Evolutionary conservation across 1,140 invertebrate genomes (phyloP), one percentile per base, ranked within the genome.

Genomic region (Condylostylus longicornis): DNA sequence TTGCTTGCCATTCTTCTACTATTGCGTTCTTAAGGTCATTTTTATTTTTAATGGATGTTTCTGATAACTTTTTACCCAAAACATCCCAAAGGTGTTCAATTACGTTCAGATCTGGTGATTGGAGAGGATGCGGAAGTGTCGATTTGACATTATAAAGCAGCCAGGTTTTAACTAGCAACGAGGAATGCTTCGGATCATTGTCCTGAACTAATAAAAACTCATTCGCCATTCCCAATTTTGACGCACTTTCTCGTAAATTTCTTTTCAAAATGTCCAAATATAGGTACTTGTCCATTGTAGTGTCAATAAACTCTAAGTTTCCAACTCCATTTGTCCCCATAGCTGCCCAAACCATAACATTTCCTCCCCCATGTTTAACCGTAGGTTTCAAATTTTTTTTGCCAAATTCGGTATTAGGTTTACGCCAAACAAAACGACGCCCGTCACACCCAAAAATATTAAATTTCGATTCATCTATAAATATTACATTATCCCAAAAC

Each of bases 351-450:
- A 56, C 48, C 51, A 60, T 56, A 3, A 54, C 30, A 28, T 21
- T 34, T 17, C 50, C 53, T 15, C 53, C 49, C 19, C 54, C 49
- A 37, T 59, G 49, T 42, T 63, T 62, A 8, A 63, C 49, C 3
- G 61, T 62, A 17, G 51, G 19, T 18, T 35, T 32, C 9, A 49
- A 37, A 42, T 50, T 43, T 21, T 40, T 14, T 22, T 33, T 33
- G 12, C 34, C 13, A 19, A 35, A 22, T 23, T 13, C 40, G 15
- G 30, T 38, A 32, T 38, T 38, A 18, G 33, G 28, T 32, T 37
- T 44, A 18, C 43, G 21, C 40, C 43, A 40, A 22, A 40, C 43
- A n/a, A 21, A 22, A 28, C 5, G 13, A 9, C 18, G 33, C 5
- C 43, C 32, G 36, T 47, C 29, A 12, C 15, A 28, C 3, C 35